Percentiles rank a stretch among this genome's conserved stretches.
Evolutionary conservation across 2,797 vertebrate species (phyloP).

Genomic region (Miichthys miiuy): DNA sequence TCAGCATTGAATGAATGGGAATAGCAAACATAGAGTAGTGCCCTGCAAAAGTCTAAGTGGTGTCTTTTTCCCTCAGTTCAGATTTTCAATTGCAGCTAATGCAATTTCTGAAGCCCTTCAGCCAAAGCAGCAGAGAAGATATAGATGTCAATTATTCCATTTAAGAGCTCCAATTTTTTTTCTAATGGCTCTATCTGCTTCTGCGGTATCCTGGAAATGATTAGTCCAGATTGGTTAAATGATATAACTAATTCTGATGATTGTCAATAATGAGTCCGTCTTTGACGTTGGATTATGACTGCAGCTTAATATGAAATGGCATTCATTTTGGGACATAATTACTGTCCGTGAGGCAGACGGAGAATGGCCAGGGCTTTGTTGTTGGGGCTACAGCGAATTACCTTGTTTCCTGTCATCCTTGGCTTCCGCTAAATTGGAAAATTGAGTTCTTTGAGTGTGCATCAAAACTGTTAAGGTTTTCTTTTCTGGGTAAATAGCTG

Average conservation of each 20-base stretch:
- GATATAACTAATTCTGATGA: conserved; percentile 97
- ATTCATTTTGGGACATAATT: conserved; percentile 91
- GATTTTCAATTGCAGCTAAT: conserved; percentile 69
- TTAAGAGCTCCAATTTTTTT: conserved; percentile 97
- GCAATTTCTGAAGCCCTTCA: conserved; percentile 77
- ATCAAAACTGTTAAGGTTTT: conserved; percentile 87
- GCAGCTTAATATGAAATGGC: conserved; percentile 96
- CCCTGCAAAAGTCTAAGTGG: conserved; percentile 49
- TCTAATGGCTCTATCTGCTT: conserved; percentile 96
- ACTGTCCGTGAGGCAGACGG: conserved; percentile 86
- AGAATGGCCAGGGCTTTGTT: conserved; percentile 87
- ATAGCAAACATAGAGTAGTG: background rate
- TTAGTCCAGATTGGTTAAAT: conserved; percentile 97
- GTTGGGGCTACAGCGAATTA: conserved; percentile 90
- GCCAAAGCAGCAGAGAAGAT: conserved; percentile 89
- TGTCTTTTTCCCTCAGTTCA: conserved; percentile 55
- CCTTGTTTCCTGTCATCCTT: conserved; percentile 95
- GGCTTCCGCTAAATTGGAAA: conserved; percentile 93
- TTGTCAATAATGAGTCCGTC: conserved; percentile 95
- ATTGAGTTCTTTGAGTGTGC: conserved; percentile 90
- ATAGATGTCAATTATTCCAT: conserved; percentile 97
- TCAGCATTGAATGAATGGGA: conserved; percentile 46
- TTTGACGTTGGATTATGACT: conserved; percentile 94
- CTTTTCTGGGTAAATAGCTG: conserved; percentile 78
- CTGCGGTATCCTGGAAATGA: conserved; percentile 97